A percentile compares a stretch with the other conserved stretches of the same genome.
Conservation (phyloP, 2,888 invertebrate genomes). For the Apotomis capreana region DNA sequence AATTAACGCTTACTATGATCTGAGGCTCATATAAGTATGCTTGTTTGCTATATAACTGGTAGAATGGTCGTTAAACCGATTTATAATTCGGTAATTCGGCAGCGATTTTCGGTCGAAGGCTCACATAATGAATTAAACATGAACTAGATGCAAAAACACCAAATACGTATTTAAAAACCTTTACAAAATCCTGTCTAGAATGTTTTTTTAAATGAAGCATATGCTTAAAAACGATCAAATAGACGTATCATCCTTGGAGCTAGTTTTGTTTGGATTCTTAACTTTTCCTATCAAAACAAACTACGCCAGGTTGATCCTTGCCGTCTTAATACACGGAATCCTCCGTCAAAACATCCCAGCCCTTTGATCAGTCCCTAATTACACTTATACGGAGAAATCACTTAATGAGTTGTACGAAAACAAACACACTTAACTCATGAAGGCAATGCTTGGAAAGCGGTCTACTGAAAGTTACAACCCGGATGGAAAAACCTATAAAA, state of each 20-base stretch:
- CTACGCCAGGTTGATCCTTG: slow-evolving; percentile 27
- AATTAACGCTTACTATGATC: too few species aligned
- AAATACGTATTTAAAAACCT: too few species aligned
- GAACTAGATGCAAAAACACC: too few species aligned
- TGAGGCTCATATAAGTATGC: too few species aligned
- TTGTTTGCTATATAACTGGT: too few species aligned
- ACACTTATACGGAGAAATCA: slow-evolving; percentile 70
- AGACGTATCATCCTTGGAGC: slow-evolving; percentile 17
- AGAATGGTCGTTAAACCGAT: too few species aligned
- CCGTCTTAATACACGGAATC: slow-evolving; percentile 56
- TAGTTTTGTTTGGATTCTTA: slow-evolving; percentile 24
- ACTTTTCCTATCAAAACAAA: slow-evolving; percentile 36
- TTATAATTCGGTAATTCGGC: too few species aligned
- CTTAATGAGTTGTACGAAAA: slow-evolving; percentile 73
- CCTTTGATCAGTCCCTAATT: slow-evolving; percentile 76
- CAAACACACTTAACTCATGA: slow-evolving; percentile 44
- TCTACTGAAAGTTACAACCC: slow-evolving; percentile 21
- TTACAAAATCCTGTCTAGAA: background rate
- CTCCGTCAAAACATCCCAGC: slow-evolving; percentile 67
- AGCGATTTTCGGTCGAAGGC: too few species aligned
- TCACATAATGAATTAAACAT: too few species aligned
- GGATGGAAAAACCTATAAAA: slow-evolving; percentile 14
- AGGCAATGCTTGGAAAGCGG: slow-evolving; percentile 26
- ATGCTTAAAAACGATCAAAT: background rate
- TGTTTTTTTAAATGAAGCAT: background rate